Evolutionary conservation across 2,797 vertebrate genomes (phyloP), one percentile per base, ranked within the genome.

Genomic region (Parambassis ranga): DNA sequence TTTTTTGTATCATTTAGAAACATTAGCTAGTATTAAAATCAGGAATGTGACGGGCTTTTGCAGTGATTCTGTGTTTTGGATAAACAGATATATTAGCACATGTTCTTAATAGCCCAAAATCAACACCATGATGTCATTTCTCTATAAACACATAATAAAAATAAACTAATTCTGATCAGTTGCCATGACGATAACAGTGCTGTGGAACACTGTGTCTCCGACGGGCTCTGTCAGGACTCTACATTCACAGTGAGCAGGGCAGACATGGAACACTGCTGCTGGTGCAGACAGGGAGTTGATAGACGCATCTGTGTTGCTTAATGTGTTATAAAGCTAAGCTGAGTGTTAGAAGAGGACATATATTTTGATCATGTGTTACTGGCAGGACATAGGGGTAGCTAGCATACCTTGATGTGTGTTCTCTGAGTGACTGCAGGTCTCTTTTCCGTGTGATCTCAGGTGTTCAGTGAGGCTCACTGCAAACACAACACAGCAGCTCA

Each of bases 391-490:
- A n/a, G n/a, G n/a, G n/a, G n/a, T n/a, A n/a, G n/a, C n/a, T 10
- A 20, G 37, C 62, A 91, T 55, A 87, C 94, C 94, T 93, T 94
- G 92, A 61, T 91, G 91, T 50, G 89, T 90, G 70, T 94, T 92
- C 77, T 91, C 91, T 65, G 82, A 70, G 71, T 89, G 84, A 81
- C 80, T 87, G 53, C 87, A 90, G 66, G 90, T 82, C 79, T 93
- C 91, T 84, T 94, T 93, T 89, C 92, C 94, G 86, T 91, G 92
- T 77, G 93, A 93, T 90, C 90, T 94, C 92, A 94, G 92, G 58
- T 94, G 94, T 87, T 95, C 93, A 71, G 90, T 91, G 82, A 94
- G 89, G 90, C 93, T 94, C 82, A 92, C 96, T 97, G 84, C 41
- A 87, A 91, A 66, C 2, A 64, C 16, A 51, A 58, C 35, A 9